Evolutionary conservation across 2,797 vertebrate genomes (phyloP).

Genomic region (Pseudomugil tenellus): DNA sequence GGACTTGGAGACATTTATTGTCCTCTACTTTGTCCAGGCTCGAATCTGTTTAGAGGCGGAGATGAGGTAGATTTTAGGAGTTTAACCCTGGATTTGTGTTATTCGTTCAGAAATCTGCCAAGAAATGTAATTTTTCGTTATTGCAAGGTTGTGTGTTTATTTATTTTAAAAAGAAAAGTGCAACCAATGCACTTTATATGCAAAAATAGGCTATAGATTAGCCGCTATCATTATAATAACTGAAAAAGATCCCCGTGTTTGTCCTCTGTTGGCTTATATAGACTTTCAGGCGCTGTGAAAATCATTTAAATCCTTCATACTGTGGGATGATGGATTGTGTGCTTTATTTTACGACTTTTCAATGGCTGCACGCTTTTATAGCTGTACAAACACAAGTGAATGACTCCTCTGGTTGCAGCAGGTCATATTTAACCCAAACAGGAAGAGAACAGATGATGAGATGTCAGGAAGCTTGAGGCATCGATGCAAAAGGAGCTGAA

Average conservation of each 20-base stretch:
- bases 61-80: constrained; percentile 21
- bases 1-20: constrained; percentile 52
- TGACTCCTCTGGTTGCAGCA: constrained; percentile 85
- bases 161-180: neutral
- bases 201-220: neutral
- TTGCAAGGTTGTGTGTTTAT: neutral
- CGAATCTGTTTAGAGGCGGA: constrained; percentile 17
- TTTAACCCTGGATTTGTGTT: constrained; percentile 19
- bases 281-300: constrained; percentile 71
- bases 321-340: constrained; percentile 89
- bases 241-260: neutral
- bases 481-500: neutral
- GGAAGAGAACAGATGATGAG: constrained; percentile 15
- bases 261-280: neutral
- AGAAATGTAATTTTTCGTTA: neutral
- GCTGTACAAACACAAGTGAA: constrained; percentile 93
- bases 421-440: constrained; percentile 69
- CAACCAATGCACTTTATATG: neutral
- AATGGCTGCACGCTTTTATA: constrained; percentile 90
- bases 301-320: constrained; percentile 86
- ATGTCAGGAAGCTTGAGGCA: constrained; percentile 61
- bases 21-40: constrained; percentile 21
- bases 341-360: constrained; percentile 93
- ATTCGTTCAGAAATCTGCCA: neutral
- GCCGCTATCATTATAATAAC: neutral